Evolutionary conservation across 2,888 invertebrate species (phyloP).

Genomic region (Augiades crinisus): DNA sequence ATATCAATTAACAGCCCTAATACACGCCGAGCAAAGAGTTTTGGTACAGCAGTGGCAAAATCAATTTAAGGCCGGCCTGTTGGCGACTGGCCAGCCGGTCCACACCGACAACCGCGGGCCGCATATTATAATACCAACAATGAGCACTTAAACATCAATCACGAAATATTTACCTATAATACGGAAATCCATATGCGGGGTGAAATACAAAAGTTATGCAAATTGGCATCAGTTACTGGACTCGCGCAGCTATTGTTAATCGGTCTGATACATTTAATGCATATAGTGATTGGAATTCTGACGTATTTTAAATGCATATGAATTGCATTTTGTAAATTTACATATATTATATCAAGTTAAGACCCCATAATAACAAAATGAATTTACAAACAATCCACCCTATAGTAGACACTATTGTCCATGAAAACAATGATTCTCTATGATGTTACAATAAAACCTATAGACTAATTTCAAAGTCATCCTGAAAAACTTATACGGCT

Average conservation of each 20-base stretch:
- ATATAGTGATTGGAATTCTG: not conserved
- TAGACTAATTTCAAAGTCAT: too few relatives aligned
- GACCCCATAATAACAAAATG: too few relatives aligned
- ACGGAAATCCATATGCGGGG: slow-evolving; percentile 10
- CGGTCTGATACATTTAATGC: slow-evolving; percentile 1
- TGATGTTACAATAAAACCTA: too few relatives aligned
- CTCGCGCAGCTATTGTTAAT: slow-evolving; percentile 7
- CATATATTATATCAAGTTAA: too few relatives aligned
- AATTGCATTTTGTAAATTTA: not conserved
- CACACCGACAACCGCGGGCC: slow-evolving; percentile 46
- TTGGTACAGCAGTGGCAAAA: slow-evolving; percentile 61
- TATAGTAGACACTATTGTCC: too few relatives aligned
- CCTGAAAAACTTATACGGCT: too few relatives aligned
- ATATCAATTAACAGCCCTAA: slow-evolving; percentile 64
- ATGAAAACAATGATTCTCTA: too few relatives aligned
- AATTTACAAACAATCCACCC: too few relatives aligned
- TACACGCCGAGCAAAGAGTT: slow-evolving; percentile 60
- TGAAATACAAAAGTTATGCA: slow-evolving; percentile 11
- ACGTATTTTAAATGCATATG: not conserved
- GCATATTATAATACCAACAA: slow-evolving; percentile 50
- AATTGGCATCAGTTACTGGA: slow-evolving; percentile 9
- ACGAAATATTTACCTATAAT: slow-evolving; percentile 36
- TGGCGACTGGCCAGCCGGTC: slow-evolving; percentile 62
- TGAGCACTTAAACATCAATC: slow-evolving; percentile 42
- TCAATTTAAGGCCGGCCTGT: slow-evolving; percentile 71